Evolutionary conservation across 2,888 invertebrate genomes (phyloP).

Genomic region (Nycteola revayana): DNA sequence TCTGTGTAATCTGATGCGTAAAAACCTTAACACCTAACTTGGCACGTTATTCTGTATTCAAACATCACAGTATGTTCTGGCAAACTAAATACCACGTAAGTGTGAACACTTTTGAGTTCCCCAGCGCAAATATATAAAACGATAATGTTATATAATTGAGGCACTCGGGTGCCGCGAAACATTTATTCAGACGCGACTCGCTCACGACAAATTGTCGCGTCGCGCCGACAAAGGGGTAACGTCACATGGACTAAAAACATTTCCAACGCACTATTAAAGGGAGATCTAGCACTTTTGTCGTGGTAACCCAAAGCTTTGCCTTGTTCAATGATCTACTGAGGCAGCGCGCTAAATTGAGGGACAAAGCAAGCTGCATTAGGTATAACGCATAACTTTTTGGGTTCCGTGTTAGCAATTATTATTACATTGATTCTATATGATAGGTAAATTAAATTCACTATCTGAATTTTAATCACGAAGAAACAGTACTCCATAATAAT

Average conservation of each 20-base stretch:
- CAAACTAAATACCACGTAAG: neutral
- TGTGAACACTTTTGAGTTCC: conserved; percentile 8
- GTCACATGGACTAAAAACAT: conserved; percentile 45
- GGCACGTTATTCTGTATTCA: too few relatives aligned
- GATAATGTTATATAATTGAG: conserved; percentile 30
- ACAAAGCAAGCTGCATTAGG: conserved; percentile 27
- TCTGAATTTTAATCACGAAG: too few relatives aligned
- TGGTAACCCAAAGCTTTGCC: conserved; percentile 61
- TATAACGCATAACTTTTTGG: conserved; percentile 18
- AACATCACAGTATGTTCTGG: too few relatives aligned
- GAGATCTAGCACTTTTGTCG: conserved; percentile 44
- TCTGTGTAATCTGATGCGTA: too few relatives aligned
- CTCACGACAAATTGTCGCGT: conserved; percentile 35
- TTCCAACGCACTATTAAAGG: conserved; percentile 52
- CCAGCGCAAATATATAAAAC: conserved; percentile 22
- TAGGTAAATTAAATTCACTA: too few relatives aligned
- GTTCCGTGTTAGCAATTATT: conserved; percentile 31
- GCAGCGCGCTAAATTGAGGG: conserved; percentile 32
- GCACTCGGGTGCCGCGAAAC: conserved; percentile 29
- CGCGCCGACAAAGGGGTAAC: conserved; percentile 41
- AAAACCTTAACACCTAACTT: too few relatives aligned
- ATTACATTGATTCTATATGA: too few relatives aligned
- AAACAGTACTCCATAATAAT: too few relatives aligned
- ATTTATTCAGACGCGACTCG: conserved; percentile 36
- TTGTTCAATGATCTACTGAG: conserved; percentile 36